Evolutionary conservation across 2,797 vertebrate genomes (phyloP), one percentile per base, ranked within the genome.

Genomic region (Tachyglossus aculeatus): DNA sequence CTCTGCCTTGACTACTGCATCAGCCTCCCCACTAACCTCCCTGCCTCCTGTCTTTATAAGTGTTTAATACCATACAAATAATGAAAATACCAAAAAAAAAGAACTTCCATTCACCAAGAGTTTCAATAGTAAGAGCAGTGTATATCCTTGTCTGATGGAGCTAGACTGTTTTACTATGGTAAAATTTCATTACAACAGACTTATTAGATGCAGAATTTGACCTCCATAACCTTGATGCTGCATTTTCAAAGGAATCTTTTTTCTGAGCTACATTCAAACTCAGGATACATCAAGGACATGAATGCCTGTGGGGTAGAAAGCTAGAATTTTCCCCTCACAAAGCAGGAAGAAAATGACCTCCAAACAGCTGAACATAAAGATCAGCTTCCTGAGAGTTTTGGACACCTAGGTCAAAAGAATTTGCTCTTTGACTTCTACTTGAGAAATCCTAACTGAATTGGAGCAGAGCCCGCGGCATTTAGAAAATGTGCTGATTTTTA

Each of bases 161-260:
- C n/a, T n/a, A 51, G 36, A 66, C 12, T 61, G 27, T 58, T 66
- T 74, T 67, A 60, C 41, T 67, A 19, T 22, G 61, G 16, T 60
- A 22, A 67, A 56, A 29, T 76, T 80, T 73, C 25, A 74, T 65
- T 50, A 55, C 38, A 60, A 68, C 24, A 31, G 11, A 62, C 61
- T 62, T n/a, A 18, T 64, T 37, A 57, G 71, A 6, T 58, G 57
- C 50, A 55, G n/a, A 76, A 48, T 74, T 82, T 78, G 45, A 83
- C 38, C 22, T 57, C 24, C 33, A 56, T 55, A 74, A 78, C 32
- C 56, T 69, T 74, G 44, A 40, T 67, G 25, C 59, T 68, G 3
- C 58, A 14, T 13, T 78, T 78, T 74, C n/a, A 45, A 76, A 74
- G 64, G 10, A 68, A 60, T 53, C 15, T 53, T 71, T 68, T 70